Percentiles rank a stretch among this genome's conserved stretches.
phyloP scores from a whole-genome alignment of 1,140 invertebrate species.

The Hestina assimilis region DNA sequence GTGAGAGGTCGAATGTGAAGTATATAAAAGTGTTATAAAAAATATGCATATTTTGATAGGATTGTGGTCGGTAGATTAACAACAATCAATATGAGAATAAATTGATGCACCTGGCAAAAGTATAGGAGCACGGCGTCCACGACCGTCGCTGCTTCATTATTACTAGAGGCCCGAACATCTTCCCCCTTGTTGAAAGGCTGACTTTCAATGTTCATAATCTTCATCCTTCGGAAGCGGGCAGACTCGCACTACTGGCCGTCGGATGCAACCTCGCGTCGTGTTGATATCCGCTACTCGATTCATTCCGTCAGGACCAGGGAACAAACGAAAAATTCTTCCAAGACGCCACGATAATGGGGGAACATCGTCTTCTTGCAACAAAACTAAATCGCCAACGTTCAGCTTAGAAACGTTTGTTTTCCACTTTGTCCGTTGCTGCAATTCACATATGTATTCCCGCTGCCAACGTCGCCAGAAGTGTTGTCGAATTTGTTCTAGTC shows the following conservation, averaged over 20 bases:
- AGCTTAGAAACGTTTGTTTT: background rate
- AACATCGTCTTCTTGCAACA: conserved; percentile 8
- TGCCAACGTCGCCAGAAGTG: conserved; percentile 18
- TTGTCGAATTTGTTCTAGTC: conserved; percentile 6
- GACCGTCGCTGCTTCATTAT: no score
- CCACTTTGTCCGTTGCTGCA: conserved; percentile 11
- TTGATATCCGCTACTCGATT: background rate
- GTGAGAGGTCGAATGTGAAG: no score
- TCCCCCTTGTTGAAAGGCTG: background rate
- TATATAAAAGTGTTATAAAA: no score
- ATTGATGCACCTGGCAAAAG: no score
- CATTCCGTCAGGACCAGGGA: background rate
- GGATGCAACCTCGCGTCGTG: background rate
- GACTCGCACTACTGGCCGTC: background rate
- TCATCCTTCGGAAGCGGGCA: background rate
- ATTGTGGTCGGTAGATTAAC: no score
- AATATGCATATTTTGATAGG: no score
- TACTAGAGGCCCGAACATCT: background rate
- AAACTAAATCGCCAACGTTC: conserved; percentile 7
- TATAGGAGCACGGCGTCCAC: no score
- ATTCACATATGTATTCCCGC: conserved; percentile 8
- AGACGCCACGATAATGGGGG: conserved; percentile 3
- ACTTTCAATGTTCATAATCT: background rate
- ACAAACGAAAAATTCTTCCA: background rate
- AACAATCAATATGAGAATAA: no score